Percentiles rank a stretch among this genome's conserved stretches.
Evolutionary conservation across 2,797 vertebrate genomes (phyloP).

Genomic region (Pantherophis vulpinus): DNA sequence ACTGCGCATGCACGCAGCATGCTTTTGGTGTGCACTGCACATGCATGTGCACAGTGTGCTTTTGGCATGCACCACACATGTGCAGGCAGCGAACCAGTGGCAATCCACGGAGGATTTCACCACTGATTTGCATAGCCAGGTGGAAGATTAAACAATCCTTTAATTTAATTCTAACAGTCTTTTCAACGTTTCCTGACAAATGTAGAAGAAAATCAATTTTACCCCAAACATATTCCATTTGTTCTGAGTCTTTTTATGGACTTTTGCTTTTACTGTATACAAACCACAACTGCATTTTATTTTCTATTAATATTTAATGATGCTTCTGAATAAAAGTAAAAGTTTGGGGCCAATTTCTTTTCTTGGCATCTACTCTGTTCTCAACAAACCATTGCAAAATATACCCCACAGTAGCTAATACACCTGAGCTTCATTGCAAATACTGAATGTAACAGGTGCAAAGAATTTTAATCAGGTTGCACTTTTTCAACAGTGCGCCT

Average conservation of each 20-base stretch:
- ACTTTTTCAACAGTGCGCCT: background rate
- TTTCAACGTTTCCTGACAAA: background rate
- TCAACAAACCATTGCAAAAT: background rate
- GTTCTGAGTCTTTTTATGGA: background rate
- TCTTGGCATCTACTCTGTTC: background rate
- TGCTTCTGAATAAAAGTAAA: background rate
- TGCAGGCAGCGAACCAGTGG: no score
- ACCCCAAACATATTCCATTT: background rate
- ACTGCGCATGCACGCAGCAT: no score
- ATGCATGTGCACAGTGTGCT: no score
- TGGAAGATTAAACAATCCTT: background rate
- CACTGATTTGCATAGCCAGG: background rate
- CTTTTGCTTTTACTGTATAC: background rate
- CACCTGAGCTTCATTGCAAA: background rate
- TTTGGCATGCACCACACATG: no score
- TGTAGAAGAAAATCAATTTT: background rate
- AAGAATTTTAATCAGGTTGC: background rate
- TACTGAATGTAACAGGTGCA: background rate
- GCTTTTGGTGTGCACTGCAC: no score
- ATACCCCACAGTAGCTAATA: background rate
- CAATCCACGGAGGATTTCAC: no score
- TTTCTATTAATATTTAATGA: background rate
- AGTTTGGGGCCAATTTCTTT: background rate
- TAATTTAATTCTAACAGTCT: background rate
- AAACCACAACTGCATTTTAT: background rate